Base-by-base conservation (phyloP, 1,140 invertebrate genomes). In the Tetraneura akinire region DNA sequence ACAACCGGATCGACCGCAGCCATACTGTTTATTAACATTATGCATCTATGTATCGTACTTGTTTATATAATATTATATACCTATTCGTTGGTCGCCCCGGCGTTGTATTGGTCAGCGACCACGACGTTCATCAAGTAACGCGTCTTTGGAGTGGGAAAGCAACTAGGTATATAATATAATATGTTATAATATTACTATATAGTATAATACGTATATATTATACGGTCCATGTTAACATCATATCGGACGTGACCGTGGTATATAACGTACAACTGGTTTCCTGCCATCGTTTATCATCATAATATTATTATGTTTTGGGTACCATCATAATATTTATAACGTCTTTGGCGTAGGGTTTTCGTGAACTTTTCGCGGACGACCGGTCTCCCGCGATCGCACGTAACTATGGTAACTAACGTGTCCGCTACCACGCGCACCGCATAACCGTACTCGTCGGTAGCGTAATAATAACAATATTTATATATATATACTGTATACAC, bases 1-100 rank as follows among this genome's bases (percentile, higher is more conserved):
- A 49, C 68, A 71, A 71, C 42, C 47, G 68, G 68, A 71, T 29
- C 47, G 47, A 0, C n/a, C 64, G 68, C 68, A 51, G 68, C 68
- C 68, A 71, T 71, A 32, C 68, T 71, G 68, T 51, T 71, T 51
- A 2, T 23, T 68, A 14, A n/a, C 23, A 60, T 55, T 3, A 55
- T 23, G 11, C 8, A 21, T 55, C 32, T 8, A 37, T 37, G 8
- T 55, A 55, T 26, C 14, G 23, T 62, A 10, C 32, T 42, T 37
- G n/a, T 23, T 21, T 23, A n/a, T 18, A 71, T 13, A 51, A 49
- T 10, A 16, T 3, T 68, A 68, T n/a, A 1, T 47, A 47, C 10
- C 10, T 47, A 13, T 47, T 8, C 45, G 11, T 14, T 1, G 45
- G 45, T 14, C 23, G 16, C 16, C n/a, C 18, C n/a, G 26, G 16